phyloP scores from a whole-genome alignment of 2,797 vertebrate species.

The Sphenopsis melanotis region DNA sequence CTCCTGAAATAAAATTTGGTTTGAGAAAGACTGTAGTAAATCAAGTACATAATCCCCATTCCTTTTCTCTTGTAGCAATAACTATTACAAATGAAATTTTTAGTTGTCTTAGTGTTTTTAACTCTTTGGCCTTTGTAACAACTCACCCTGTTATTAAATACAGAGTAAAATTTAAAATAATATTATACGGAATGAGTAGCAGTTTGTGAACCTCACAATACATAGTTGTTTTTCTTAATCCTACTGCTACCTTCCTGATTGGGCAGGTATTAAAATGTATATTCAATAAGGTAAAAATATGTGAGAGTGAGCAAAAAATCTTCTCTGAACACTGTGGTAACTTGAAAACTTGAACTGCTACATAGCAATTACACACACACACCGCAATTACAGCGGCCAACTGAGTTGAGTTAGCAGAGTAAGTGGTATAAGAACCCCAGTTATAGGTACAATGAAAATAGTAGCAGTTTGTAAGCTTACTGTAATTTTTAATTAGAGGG shows the following conservation, averaged over 20 bases:
- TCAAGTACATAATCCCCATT: neutral
- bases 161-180: neutral
- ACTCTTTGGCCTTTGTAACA: neutral
- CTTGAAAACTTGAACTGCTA: neutral
- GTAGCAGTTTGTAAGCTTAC: neutral
- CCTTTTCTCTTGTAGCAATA: neutral
- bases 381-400: neutral
- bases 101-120: neutral
- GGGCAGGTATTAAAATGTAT: neutral
- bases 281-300: neutral
- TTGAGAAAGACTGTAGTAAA: neutral
- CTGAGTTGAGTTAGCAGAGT: neutral
- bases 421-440: neutral
- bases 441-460: neutral
- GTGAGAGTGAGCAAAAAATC: neutral
- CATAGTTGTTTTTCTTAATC: neutral
- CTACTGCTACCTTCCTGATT: neutral
- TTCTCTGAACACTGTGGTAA: neutral
- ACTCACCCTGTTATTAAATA: neutral
- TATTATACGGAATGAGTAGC: neutral
- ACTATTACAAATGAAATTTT: neutral
- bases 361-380: neutral
- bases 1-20: neutral
- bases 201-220: neutral
- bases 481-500: neutral